Percentiles rank a stretch among this genome's conserved stretches.
Evolutionary conservation across 2,113 vertebrate species (phyloP).

Genomic region (Gobio gobio): DNA sequence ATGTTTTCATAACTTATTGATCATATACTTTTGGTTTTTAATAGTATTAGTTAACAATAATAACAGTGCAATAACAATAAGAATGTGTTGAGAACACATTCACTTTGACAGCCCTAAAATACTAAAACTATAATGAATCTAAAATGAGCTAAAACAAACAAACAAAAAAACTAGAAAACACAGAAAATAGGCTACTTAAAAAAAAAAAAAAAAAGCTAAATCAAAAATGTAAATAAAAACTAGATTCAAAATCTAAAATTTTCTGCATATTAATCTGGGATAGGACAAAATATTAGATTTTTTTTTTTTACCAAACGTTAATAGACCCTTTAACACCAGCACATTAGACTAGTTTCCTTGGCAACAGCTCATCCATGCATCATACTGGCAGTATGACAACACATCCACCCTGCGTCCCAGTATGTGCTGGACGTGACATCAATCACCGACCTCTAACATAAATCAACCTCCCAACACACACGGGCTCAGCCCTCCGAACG

Average conservation of each 20-base stretch:
- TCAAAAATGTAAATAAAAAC: neutral
- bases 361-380: constrained; percentile 52
- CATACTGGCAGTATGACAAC: constrained; percentile 42
- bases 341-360: constrained; percentile 47
- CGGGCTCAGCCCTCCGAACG: neutral
- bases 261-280: too few species aligned
- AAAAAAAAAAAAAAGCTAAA: neutral
- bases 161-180: neutral
- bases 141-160: too few species aligned
- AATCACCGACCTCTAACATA: constrained; percentile 25
- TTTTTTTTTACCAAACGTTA: constrained; percentile 1
- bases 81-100: neutral
- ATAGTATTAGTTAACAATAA: neutral
- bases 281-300: neutral
- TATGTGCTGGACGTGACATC: constrained; percentile 6
- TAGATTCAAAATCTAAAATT: neutral
- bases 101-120: too few species aligned
- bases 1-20: too few species aligned
- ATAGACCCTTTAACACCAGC: neutral
- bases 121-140: too few species aligned
- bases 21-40: too few species aligned
- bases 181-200: neutral
- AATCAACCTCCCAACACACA: constrained; percentile 36
- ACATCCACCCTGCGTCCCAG: neutral
- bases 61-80: neutral